Evolutionary conservation across 1,140 invertebrate species (phyloP).

Genomic region (Drosophila saltans): DNA sequence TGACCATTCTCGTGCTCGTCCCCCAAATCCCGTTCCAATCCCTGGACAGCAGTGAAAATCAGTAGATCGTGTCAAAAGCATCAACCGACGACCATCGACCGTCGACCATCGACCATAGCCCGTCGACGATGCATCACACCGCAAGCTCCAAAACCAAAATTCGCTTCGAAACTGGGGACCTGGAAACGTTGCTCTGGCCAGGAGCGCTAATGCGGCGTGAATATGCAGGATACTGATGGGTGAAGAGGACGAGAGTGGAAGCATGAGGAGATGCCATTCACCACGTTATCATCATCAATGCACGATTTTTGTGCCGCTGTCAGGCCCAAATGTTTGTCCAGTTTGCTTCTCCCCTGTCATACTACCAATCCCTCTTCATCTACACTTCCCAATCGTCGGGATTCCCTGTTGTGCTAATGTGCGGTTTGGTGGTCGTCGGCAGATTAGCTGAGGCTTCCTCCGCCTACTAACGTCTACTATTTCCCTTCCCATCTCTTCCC

Average conservation of each 20-base stretch:
- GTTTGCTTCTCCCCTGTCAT: constrained; percentile 2
- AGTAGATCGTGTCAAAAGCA: constrained; percentile 77
- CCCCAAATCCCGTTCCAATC: constrained; percentile 4
- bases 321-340: constrained; percentile 56
- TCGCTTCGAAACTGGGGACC: constrained; percentile 25
- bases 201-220: constrained; percentile 73
- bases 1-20: background rate
- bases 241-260: constrained; percentile 20
- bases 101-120: constrained; percentile 5
- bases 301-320: constrained; percentile 62
- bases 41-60: constrained; percentile 42
- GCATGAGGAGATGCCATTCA: constrained; percentile 19
- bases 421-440: constrained; percentile 66
- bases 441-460: constrained; percentile 61
- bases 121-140: constrained; percentile 29
- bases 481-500: background rate
- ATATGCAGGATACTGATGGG: constrained; percentile 61
- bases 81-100: constrained; percentile 53
- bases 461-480: background rate
- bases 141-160: constrained; percentile 59
- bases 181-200: constrained; percentile 34
- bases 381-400: background rate
- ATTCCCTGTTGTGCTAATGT: constrained; percentile 68
- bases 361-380: background rate
- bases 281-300: constrained; percentile 75